Conservation (phyloP, 2,797 vertebrate genomes). For the Crenuchus spilurus region DNA sequence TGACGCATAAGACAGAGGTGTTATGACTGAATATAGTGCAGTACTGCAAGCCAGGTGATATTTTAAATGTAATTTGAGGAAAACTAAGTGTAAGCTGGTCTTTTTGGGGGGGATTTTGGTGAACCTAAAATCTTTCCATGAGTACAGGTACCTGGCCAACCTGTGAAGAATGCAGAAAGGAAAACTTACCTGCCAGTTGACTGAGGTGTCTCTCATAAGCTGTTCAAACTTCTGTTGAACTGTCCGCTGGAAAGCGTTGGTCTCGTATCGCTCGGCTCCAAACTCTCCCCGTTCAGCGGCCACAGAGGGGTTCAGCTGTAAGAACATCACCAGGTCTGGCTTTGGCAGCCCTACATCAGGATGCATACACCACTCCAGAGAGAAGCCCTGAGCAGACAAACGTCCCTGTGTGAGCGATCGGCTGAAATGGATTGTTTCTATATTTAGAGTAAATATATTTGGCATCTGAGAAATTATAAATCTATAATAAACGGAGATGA, state of each 20-base stretch:
- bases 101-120: too few relatives aligned
- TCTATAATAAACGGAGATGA: too few relatives aligned
- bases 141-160: background rate
- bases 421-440: too few relatives aligned
- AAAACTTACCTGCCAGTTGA: conserved; percentile 89
- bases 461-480: too few relatives aligned
- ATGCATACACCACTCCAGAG: conserved; percentile 89
- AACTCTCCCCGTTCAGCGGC: conserved; percentile 83
- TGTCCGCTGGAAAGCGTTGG: conserved; percentile 78
- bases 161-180: background rate
- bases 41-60: too few relatives aligned
- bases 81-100: too few relatives aligned
- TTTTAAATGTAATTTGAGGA: too few relatives aligned
- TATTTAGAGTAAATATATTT: too few relatives aligned
- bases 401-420: too few relatives aligned
- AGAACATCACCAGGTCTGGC: conserved; percentile 92
- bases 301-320: conserved; percentile 75
- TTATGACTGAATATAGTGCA: too few relatives aligned
- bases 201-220: conserved; percentile 81
- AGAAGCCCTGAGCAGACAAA: conserved; percentile 79
- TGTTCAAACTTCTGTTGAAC: conserved; percentile 80
- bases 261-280: conserved; percentile 89
- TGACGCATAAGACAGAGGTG: too few relatives aligned
- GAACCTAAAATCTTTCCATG: too few relatives aligned
- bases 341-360: conserved; percentile 92